phyloP scores from a whole-genome alignment of 1,140 invertebrate genomes.

The Camponotus vicinus region DNA sequence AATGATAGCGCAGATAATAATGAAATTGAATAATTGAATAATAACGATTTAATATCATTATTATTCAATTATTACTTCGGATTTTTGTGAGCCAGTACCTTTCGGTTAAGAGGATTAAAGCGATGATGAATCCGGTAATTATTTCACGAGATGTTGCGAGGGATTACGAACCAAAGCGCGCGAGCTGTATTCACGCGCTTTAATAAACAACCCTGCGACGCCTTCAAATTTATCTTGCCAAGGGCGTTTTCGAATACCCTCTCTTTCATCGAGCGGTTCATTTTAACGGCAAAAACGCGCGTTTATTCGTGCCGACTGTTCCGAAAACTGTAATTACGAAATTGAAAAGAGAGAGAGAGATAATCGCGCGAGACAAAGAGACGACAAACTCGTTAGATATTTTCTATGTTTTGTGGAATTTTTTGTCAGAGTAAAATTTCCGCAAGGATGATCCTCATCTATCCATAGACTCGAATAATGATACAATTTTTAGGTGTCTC shows the following conservation, averaged over 20 bases:
- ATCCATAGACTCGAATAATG: background rate
- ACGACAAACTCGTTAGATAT: background rate
- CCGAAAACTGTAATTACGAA: conserved; percentile 43
- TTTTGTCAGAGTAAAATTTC: conserved; percentile 30
- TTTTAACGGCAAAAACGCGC: conserved; percentile 50
- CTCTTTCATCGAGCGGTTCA: conserved; percentile 42
- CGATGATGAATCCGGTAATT: conserved; percentile 44
- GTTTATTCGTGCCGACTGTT: conserved; percentile 15
- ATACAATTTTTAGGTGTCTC: conserved; percentile 20
- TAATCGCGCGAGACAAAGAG: background rate
- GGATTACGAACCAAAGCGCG: conserved; percentile 31
- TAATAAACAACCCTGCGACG: too few relatives aligned
- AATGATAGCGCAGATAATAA: background rate
- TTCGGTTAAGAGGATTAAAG: conserved; percentile 41
- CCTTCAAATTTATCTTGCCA: conserved; percentile 42
- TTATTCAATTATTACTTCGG: background rate
- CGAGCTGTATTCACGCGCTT: background rate
- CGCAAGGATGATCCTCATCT: conserved; percentile 1
- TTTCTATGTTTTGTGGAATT: conserved; percentile 53
- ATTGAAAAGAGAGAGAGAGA: background rate
- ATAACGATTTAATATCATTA: background rate
- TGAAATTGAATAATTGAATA: too few relatives aligned
- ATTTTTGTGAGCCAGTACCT: background rate
- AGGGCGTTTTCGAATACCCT: conserved; percentile 43
- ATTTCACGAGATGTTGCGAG: conserved; percentile 8